Conservation (phyloP, 2,797 vertebrate species). For the Perodicticus potto region DNA sequence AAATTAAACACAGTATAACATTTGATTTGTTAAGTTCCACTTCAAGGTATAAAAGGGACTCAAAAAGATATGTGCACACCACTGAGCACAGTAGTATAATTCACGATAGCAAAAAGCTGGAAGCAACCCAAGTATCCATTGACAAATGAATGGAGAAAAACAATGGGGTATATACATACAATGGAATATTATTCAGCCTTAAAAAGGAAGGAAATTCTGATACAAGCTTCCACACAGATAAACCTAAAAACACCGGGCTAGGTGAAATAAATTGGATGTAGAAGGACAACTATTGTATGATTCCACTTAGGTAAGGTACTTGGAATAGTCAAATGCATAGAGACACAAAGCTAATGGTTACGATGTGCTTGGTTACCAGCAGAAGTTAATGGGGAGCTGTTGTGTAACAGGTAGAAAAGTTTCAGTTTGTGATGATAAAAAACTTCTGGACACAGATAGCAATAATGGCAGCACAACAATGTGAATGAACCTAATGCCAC, state of each 20-base stretch:
- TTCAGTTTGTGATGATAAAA: background rate
- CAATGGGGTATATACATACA: background rate
- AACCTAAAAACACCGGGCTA: background rate
- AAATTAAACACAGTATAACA: conserved; percentile 36
- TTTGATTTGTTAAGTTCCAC: background rate
- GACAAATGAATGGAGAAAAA: background rate
- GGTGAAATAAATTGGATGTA: background rate
- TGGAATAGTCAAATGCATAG: conserved; percentile 16
- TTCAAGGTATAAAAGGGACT: background rate
- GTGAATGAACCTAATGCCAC: background rate
- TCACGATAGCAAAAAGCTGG: background rate
- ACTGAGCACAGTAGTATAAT: background rate
- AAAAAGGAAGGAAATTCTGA: conserved; percentile 35
- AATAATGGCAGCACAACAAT: background rate
- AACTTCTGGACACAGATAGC: background rate
- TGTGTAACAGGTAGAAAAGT: background rate
- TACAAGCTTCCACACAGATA: background rate
- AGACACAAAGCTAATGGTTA: background rate
- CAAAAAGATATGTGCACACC: background rate
- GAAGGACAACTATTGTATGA: background rate
- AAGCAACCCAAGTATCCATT: background rate
- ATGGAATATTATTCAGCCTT: background rate
- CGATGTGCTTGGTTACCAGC: background rate
- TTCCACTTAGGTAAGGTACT: background rate
- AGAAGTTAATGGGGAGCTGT: background rate